A percentile compares a stretch with the other conserved stretches of the same genome.
These are phyloP conservation scores for Amphipyra berbera DNA, from an alignment of 2,888 invertebrate species.

Conservation along the genomic window DNA sequence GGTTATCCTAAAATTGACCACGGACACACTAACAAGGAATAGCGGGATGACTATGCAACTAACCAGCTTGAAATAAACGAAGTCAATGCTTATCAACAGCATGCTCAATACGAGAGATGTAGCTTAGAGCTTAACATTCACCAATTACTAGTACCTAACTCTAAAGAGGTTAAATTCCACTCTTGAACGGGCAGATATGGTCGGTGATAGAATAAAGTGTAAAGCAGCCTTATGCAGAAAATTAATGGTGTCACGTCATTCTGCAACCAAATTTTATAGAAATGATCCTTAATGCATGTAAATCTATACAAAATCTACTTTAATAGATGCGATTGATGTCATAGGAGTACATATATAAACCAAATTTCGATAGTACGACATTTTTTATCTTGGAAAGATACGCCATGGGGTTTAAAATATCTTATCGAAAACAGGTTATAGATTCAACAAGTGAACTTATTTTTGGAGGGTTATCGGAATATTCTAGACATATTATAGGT, in stretches of 20 bases:
- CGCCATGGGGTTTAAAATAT: background rate
- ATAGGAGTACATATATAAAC: slow-evolving; percentile 60
- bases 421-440: background rate
- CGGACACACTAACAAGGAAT: no score
- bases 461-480: background rate
- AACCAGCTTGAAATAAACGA: no score
- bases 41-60: no score
- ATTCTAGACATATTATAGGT: background rate
- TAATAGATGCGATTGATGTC: slow-evolving; percentile 76
- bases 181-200: background rate
- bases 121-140: no score
- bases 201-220: background rate
- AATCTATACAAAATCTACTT: slow-evolving; percentile 64
- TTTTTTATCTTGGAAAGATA: slow-evolving; percentile 36
- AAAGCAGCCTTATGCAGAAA: slow-evolving; percentile 18
- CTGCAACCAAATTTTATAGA: slow-evolving; percentile 49
- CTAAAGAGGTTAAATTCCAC: background rate
- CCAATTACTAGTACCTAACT: no score
- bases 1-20: no score
- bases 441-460: slow-evolving; percentile 5
- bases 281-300: slow-evolving; percentile 39
- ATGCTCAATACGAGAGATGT: no score
- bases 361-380: slow-evolving; percentile 4
- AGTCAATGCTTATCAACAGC: no score
- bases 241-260: slow-evolving; percentile 44